Evolutionary conservation across 64 coral and sea anemone genomes (phyloP).

Genomic region (Stylophora pistillata): DNA sequence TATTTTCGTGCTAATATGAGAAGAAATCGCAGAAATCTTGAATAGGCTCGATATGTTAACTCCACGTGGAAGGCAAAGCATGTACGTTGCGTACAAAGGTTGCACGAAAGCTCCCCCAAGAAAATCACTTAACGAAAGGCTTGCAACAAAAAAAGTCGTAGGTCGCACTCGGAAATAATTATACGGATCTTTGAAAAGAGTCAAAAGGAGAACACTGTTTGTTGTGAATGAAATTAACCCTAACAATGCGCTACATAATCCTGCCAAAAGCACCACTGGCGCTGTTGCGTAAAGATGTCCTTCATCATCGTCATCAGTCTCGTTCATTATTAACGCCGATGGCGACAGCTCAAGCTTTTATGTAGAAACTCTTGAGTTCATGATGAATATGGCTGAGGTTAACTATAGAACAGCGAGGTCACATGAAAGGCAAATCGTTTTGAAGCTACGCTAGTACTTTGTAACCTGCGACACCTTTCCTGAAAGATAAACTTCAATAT

Average conservation of each 20-base stretch:
- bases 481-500: neutral
- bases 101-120: slow-evolving; percentile 59
- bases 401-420: neutral
- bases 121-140: slow-evolving; percentile 72
- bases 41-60: neutral
- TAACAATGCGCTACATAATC: slow-evolving; percentile 55
- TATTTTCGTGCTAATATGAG: slow-evolving; percentile 68
- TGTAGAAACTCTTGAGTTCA: neutral
- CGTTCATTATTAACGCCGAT: neutral
- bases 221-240: slow-evolving; percentile 22
- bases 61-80: slow-evolving; percentile 41
- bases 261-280: slow-evolving; percentile 7
- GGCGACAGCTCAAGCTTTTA: neutral
- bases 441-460: neutral
- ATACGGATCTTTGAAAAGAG: slow-evolving; percentile 62
- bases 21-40: slow-evolving; percentile 35
- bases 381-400: neutral
- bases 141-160: slow-evolving; percentile 49
- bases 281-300: neutral
- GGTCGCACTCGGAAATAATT: slow-evolving; percentile 64
- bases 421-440: neutral
- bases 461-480: neutral
- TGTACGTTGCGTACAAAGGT: slow-evolving; percentile 31
- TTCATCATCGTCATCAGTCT: neutral
- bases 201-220: slow-evolving; percentile 66